Conservation (phyloP, 2,113 vertebrate species). For the Neolamprologus brichardi region DNA sequence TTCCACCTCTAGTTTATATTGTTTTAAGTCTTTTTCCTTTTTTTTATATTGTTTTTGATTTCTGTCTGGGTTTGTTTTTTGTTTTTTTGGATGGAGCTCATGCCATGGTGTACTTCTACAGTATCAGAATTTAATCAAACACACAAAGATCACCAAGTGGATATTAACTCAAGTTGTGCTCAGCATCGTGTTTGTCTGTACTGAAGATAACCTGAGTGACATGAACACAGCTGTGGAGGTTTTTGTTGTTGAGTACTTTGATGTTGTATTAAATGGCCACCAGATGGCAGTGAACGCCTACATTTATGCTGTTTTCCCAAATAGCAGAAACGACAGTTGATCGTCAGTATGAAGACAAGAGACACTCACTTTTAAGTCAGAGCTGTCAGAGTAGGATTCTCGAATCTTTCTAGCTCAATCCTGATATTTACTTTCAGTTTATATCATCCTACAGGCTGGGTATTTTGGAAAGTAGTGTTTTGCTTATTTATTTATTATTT, state of each 20-base stretch:
- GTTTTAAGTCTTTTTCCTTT: background rate
- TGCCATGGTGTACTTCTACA: background rate
- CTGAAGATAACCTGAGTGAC: background rate
- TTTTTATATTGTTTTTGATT: background rate
- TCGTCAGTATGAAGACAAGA: background rate
- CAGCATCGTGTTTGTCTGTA: background rate
- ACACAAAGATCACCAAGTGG: background rate
- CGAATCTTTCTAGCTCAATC: background rate
- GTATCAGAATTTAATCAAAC: background rate
- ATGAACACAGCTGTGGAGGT: background rate
- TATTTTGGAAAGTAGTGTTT: background rate
- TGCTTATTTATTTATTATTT: background rate
- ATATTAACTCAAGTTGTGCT: background rate
- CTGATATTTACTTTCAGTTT: background rate
- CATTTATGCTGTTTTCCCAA: background rate
- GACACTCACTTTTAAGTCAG: background rate
- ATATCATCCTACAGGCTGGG: background rate
- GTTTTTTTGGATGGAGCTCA: background rate
- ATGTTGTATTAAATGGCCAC: background rate
- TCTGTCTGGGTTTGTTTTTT: background rate
- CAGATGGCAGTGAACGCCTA: constrained; percentile 74
- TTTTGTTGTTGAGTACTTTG: background rate
- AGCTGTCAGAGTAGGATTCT: background rate
- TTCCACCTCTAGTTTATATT: background rate
- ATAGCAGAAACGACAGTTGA: background rate